Base-by-base conservation (phyloP, 2,888 invertebrate species). In the Nasonovia ribisnigri region DNA sequence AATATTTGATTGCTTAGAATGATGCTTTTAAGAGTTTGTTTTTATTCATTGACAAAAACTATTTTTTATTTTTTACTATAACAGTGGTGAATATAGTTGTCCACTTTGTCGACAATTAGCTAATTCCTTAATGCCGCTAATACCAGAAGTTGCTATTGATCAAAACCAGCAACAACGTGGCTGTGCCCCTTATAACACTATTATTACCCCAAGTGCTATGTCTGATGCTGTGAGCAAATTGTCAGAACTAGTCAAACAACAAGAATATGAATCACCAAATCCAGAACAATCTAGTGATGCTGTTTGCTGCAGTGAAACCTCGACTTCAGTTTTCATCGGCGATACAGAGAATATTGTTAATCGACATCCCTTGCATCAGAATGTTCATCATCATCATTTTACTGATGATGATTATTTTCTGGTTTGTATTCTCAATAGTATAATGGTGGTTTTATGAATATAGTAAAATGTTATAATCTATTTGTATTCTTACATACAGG, bases 21-120 rank as follows among this genome's bases (percentile, higher is more conserved):
- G 20, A 36, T 77, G 36, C 20, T 36, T 36, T 36, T 77, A 20
- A 36, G 36, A 24, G 8, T 20, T 36, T 20, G 1, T 77, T 77
- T 77, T 36, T 77, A 20, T 77, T 36, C 3, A 36, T 11, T 24
- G 87, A 89, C 26, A 86, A 43, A 57, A 88, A 87, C 3, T 46
- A 90, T 95, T 36, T 94, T 90, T 91, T 95, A 95, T 95, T 96
- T 77, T 36, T 36, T 6, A 36, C 20, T 77, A 36, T 77, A 36
- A 36, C 95, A 96, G 97, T 94, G 98, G 98, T 91, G 99, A 99
- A 96, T 99, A 98, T 96, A 97, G 98, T 95, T 99, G 99, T 96
- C 99, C 99, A 51, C 96, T 99, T 95, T 99, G 99, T 96, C 97
- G 99, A 29, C 99, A 99, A 96, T 96, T 98, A 93, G 98, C 98